A percentile compares a stretch with the other conserved stretches of the same genome.
phyloP scores from a whole-genome alignment of 2,888 invertebrate species.

The Calameuta pallipes region DNA sequence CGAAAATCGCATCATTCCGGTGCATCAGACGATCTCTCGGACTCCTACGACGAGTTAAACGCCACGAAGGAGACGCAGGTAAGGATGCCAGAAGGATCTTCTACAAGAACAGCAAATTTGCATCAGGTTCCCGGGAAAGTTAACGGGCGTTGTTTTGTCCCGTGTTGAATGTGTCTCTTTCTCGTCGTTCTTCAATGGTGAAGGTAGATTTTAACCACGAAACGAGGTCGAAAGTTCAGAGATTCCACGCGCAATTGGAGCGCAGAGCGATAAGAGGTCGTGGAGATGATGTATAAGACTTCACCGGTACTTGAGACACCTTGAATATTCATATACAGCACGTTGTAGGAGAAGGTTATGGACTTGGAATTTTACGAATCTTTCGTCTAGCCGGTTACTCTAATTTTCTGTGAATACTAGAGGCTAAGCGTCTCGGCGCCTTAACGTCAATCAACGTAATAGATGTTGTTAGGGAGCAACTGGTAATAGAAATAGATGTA shows the following conservation, averaged over 20 bases:
- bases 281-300: background rate
- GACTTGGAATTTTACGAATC: background rate
- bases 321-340: background rate
- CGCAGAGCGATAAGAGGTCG: background rate
- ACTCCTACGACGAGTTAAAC: slow-evolving; percentile 59
- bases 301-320: background rate
- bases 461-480: background rate
- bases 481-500: background rate
- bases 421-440: background rate
- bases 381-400: background rate
- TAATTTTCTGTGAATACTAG: background rate
- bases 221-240: slow-evolving; percentile 37
- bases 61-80: slow-evolving; percentile 62
- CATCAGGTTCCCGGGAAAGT: slow-evolving; percentile 14
- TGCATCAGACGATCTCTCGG: slow-evolving; percentile 61
- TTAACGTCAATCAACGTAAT: background rate
- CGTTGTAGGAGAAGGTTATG: slow-evolving; percentile 4
- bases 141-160: slow-evolving; percentile 18
- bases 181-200: background rate
- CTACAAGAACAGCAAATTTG: background rate
- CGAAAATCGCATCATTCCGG: slow-evolving; percentile 57
- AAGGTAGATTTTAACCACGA: slow-evolving; percentile 12
- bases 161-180: slow-evolving; percentile 6
- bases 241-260: slow-evolving; percentile 15
- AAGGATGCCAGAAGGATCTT: slow-evolving; percentile 21